Conservation (phyloP, 2,797 vertebrate genomes). For the Atherinosoma microstoma region DNA sequence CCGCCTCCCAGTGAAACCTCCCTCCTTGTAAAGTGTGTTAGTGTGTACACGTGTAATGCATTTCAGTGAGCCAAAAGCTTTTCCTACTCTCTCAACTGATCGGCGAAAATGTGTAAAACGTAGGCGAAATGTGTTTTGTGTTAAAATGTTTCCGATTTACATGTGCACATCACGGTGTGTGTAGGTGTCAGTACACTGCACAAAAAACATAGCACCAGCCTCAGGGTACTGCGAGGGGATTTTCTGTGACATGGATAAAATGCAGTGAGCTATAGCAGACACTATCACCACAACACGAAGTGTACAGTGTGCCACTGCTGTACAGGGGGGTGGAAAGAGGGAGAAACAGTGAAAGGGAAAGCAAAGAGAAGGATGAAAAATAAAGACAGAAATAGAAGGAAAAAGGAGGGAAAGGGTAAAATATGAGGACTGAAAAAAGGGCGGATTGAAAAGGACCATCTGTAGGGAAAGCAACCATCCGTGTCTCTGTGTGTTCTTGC, state of each 20-base stretch:
- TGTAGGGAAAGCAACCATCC: conserved; percentile 15
- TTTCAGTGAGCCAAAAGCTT: neutral
- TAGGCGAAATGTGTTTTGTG: conserved; percentile 1
- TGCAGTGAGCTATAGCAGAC: conserved; percentile 26
- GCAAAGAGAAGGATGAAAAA: neutral
- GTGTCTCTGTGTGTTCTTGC: neutral
- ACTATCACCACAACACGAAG: neutral
- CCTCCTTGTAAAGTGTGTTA: neutral
- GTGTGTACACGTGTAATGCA: neutral
- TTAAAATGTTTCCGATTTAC: conserved; percentile 5
- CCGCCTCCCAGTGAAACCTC: neutral
- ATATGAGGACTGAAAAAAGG: conserved; percentile 1
- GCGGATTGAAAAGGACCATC: conserved; percentile 14
- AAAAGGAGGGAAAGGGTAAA: neutral
- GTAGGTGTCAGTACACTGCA: conserved; percentile 19
- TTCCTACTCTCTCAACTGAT: conserved; percentile 7
- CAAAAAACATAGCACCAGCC: conserved; percentile 17
- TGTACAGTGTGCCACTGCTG: neutral
- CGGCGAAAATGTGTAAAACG: neutral
- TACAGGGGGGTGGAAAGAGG: neutral
- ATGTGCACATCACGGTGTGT: neutral
- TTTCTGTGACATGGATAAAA: conserved; percentile 35
- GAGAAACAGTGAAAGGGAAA: neutral
- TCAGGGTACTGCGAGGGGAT: conserved; percentile 24
- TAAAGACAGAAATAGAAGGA: neutral